Percentiles rank a stretch among this genome's conserved stretches.
Evolutionary conservation across 2,797 vertebrate species (phyloP).

Genomic region (Rhincodon typus): DNA sequence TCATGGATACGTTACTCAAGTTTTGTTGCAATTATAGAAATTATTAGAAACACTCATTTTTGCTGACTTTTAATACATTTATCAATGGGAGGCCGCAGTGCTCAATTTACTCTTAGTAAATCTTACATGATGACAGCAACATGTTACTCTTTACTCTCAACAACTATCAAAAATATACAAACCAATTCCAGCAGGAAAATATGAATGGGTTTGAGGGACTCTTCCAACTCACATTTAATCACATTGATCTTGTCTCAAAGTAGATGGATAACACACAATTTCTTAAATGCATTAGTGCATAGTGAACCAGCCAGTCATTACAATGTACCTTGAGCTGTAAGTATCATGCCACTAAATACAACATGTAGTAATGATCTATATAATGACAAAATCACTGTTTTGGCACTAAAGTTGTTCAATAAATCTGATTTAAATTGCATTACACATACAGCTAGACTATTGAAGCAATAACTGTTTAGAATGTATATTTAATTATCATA

Average conservation of each 20-base stretch:
- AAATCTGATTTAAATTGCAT: conserved; percentile 7
- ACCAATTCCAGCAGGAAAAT: background rate
- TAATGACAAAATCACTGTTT: background rate
- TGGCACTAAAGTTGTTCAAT: conserved; percentile 1
- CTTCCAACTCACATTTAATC: background rate
- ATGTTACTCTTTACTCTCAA: background rate
- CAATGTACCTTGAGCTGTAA: background rate
- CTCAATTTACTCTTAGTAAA: background rate
- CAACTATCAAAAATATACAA: background rate
- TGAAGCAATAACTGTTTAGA: background rate
- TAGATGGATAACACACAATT: background rate
- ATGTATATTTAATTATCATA: conserved; percentile 12
- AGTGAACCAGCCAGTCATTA: background rate
- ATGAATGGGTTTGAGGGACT: background rate
- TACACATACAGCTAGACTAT: background rate
- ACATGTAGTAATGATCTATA: background rate
- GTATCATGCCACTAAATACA: background rate
- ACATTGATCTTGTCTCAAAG: background rate
- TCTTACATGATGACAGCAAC: background rate
- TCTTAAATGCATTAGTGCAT: background rate
- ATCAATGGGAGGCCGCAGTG: background rate
- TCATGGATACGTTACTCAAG: background rate
- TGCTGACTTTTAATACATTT: background rate
- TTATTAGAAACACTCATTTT: background rate
- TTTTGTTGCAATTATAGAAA: conserved; percentile 7